Conservation (phyloP, 1,140 invertebrate genomes). For the Acromyrmex echinatior region DNA sequence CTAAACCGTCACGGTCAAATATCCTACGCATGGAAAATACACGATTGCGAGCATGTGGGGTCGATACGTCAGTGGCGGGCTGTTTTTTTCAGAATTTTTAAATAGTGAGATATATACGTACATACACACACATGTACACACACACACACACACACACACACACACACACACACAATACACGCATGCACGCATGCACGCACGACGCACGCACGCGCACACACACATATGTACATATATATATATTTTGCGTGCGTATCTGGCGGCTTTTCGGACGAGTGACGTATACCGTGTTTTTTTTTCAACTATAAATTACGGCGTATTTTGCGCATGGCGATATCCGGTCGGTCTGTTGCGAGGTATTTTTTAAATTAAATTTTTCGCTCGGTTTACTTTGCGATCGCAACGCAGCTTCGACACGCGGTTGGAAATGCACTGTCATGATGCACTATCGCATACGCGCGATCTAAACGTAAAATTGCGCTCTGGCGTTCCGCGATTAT, state of each 20-base stretch:
- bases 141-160: too few species aligned
- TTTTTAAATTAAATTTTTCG: constrained; percentile 63
- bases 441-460: constrained; percentile 30
- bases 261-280: constrained; percentile 44
- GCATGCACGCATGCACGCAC: too few species aligned
- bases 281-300: constrained; percentile 48
- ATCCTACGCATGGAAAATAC: constrained; percentile 4
- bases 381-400: constrained; percentile 53
- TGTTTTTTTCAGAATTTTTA: constrained; percentile 60
- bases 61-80: neutral
- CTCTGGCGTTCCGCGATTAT: neutral
- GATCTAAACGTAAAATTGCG: constrained; percentile 25
- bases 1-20: neutral
- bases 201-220: too few species aligned
- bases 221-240: too few species aligned
- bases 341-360: constrained; percentile 40
- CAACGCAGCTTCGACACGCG: constrained; percentile 40
- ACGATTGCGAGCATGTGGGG: neutral
- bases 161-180: too few species aligned
- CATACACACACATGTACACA: too few species aligned
- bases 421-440: constrained; percentile 42
- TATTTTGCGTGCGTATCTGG: constrained; percentile 7
- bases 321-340: constrained; percentile 46
- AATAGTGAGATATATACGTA: neutral
- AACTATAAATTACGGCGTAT: constrained; percentile 57